A percentile compares a stretch with the other conserved stretches of the same genome.
These are phyloP conservation scores for Bombus waltoni DNA, from an alignment of 1,140 invertebrate genomes.

Conservation along the genomic window DNA sequence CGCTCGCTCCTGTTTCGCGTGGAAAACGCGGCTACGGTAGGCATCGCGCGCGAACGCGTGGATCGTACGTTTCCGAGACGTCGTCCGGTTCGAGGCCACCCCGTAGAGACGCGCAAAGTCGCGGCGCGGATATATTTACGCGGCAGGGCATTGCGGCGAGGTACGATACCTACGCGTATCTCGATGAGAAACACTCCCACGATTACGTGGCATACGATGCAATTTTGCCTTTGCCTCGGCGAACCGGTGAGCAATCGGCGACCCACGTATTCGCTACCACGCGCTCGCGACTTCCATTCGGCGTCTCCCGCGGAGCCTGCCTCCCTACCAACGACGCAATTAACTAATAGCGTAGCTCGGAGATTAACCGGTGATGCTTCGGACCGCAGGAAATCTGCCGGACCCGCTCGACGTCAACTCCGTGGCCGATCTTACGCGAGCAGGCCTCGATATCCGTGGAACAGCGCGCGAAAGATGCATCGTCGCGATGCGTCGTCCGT, in stretches of 20 bases:
- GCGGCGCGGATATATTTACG: constrained; percentile 77
- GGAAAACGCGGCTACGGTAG: too few relatives aligned
- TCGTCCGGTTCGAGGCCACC: constrained; percentile 60
- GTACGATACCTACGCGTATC: constrained; percentile 78
- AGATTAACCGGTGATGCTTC: too few relatives aligned
- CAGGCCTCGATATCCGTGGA: not conserved
- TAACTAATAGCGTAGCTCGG: constrained; percentile 43
- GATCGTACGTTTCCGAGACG: not conserved
- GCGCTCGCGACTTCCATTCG: constrained; percentile 20
- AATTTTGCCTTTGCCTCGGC: constrained; percentile 76
- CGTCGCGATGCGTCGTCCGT: too few relatives aligned
- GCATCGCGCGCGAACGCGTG: too few relatives aligned
- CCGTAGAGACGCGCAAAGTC: constrained; percentile 73
- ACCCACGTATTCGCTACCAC: constrained; percentile 27
- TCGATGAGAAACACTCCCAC: constrained; percentile 81
- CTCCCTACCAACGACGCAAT: constrained; percentile 75
- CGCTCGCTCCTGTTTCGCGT: too few relatives aligned
- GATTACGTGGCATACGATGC: constrained; percentile 81
- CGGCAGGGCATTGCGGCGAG: constrained; percentile 74
- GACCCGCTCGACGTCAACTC: not conserved
- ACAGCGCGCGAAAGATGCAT: too few relatives aligned
- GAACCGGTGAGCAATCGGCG: constrained; percentile 69
- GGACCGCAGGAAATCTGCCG: too few relatives aligned
- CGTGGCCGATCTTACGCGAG: constrained; percentile 6
- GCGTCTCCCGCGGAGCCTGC: constrained; percentile 36